Evolutionary conservation across 2,888 invertebrate genomes (phyloP), one percentile per base, ranked within the genome.

Genomic region (Alcis repandata): DNA sequence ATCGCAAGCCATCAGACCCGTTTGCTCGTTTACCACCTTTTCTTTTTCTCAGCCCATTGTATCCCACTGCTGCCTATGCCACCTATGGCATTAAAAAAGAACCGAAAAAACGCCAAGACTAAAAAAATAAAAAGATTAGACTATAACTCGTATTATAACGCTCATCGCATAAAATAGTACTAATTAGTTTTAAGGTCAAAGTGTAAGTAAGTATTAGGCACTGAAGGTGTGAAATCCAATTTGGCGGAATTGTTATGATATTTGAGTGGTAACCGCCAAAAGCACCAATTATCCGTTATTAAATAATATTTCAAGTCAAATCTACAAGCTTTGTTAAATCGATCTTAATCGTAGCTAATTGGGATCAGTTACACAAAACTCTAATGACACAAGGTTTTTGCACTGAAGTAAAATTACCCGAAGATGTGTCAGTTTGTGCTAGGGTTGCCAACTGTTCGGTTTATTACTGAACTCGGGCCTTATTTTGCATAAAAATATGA

Each of bases 321-420:
- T 71, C 57, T 56, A 46, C 64, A 74, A 68, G 70, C 65, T 66
- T 46, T 63, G 61, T 68, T 72, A 72, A 78, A 80, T 79, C 60
- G 69, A 70, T 73, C 68, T 69, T 77, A 79, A 78, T 78, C 77
- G 73, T 59, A 59, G 20, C 58, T 56, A 64, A 56, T 67, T 53
- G 53, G 38, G n/a, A 54, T 52, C 49, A 56, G 56, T 56, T 63
- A 54, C 49, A 57, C 20, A 66, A 56, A 64, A 54, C 71, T 69
- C 63, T 33, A 60, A 59, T 33, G 56, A 54, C 61, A 41, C 19
- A 8, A 1, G 11, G 41, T 40, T 61, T 60, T 60, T 60, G 46
- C 41, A 32, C 8, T 22, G 67, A 54, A 54, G 49, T 61, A 61
- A 68, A 69, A 69, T 74, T 66, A 62, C 58, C 51, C 11, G 43